Evolutionary conservation across 1,140 invertebrate genomes (phyloP).

Genomic region (Drosophila bipectinata): DNA sequence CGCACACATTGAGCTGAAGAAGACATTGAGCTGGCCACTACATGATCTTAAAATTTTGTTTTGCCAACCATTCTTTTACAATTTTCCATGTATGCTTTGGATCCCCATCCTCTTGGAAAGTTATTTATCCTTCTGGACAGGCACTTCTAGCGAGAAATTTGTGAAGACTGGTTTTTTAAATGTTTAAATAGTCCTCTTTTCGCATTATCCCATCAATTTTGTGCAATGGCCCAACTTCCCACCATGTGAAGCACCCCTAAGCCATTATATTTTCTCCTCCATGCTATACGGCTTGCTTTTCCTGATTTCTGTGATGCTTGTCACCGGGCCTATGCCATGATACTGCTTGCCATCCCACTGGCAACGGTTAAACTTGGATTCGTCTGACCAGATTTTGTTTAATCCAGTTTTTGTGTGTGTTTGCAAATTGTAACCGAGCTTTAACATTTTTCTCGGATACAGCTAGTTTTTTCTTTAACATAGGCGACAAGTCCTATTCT

Average conservation of each 20-base stretch:
- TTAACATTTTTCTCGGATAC: conserved; percentile 23
- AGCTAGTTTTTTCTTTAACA: conserved; percentile 25
- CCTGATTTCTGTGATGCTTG: conserved; percentile 2
- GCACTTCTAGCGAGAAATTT: conserved; percentile 16
- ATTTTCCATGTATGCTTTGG: conserved; percentile 26
- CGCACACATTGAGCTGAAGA: too few species aligned
- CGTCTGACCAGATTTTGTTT: conserved; percentile 4
- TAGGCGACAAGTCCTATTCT: conserved; percentile 17
- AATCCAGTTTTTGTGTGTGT: conserved; percentile 27
- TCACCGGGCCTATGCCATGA: not conserved
- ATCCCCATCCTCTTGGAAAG: conserved; percentile 12
- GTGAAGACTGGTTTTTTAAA: conserved; percentile 15
- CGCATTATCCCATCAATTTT: conserved; percentile 14
- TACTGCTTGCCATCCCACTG: conserved; percentile 5
- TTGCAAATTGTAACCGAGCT: conserved; percentile 22
- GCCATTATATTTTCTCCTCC: not conserved
- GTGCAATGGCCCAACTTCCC: not conserved
- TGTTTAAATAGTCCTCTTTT: conserved; percentile 17
- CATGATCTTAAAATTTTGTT: not conserved
- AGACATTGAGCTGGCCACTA: too few species aligned
- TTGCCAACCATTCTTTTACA: conserved; percentile 26
- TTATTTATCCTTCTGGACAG: conserved; percentile 6
- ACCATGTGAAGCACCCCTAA: conserved; percentile 5
- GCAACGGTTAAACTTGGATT: conserved; percentile 8
- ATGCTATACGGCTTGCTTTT: conserved; percentile 8